Evolutionary conservation across 2,113 vertebrate species (phyloP).

Genomic region (Nycticryphes semicollaris): DNA sequence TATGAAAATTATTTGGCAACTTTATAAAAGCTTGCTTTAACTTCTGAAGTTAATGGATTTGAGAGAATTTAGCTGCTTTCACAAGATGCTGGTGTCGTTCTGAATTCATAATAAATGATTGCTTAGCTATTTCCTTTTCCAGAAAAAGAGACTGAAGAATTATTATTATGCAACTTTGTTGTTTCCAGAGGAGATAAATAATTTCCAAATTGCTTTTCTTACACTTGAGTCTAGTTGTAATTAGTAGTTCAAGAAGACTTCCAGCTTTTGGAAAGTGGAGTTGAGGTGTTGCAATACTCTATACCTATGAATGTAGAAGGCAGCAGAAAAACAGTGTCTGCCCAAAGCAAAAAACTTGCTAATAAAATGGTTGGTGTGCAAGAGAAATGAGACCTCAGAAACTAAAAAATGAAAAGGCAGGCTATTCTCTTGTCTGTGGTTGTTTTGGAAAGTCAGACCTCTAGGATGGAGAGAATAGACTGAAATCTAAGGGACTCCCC

Average conservation of each 20-base stretch:
- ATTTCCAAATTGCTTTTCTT: background rate
- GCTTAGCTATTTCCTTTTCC: background rate
- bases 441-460: background rate
- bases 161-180: background rate
- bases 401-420: background rate
- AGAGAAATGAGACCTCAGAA: background rate
- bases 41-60: background rate
- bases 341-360: background rate
- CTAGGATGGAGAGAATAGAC: background rate
- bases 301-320: background rate
- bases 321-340: background rate
- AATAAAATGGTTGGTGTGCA: background rate
- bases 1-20: background rate
- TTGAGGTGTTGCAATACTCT: background rate
- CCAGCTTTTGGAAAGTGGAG: background rate
- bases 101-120: background rate
- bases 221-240: background rate
- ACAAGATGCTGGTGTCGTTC: background rate
- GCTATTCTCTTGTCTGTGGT: background rate
- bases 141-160: background rate
- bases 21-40: background rate
- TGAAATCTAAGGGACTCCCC: background rate
- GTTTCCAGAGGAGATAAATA: background rate
- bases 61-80: background rate
- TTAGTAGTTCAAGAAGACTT: background rate